These are phyloP conservation scores for Zeuzera pyrina DNA, from an alignment of 2,888 invertebrate species.

Conservation along the genomic window DNA sequence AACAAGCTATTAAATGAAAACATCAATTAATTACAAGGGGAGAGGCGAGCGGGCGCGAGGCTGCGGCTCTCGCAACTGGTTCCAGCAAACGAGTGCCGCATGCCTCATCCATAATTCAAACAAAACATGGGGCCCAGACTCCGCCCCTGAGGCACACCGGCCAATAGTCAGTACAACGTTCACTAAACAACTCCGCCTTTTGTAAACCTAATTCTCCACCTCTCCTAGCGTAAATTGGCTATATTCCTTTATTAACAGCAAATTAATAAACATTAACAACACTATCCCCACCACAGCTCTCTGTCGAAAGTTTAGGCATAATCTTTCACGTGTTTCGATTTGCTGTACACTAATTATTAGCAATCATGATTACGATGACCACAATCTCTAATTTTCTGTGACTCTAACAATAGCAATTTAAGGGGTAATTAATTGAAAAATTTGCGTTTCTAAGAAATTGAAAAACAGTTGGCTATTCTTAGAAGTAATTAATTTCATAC, in stretches of 20 bases:
- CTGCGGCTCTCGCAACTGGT: constrained; percentile 65
- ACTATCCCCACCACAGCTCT: constrained; percentile 34
- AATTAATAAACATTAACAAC: constrained; percentile 57
- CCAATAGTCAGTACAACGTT: constrained; percentile 58
- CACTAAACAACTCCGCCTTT: constrained; percentile 60
- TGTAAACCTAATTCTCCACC: constrained; percentile 55
- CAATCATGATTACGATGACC: constrained; percentile 45
- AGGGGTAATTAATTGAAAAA: constrained; percentile 50
- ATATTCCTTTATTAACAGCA: constrained; percentile 54
- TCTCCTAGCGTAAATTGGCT: constrained; percentile 56
- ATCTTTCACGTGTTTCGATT: constrained; percentile 49
- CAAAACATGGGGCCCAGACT: constrained; percentile 67
- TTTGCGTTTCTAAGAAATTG: constrained; percentile 31
- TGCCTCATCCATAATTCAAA: constrained; percentile 71
- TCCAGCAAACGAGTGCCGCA: constrained; percentile 50
- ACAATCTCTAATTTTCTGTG: constrained; percentile 31
- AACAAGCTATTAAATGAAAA: constrained; percentile 67
- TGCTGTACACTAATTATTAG: constrained; percentile 60
- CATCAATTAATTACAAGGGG: constrained; percentile 69
- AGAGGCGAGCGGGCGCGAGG: constrained; percentile 64
- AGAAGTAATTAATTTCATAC: constrained; percentile 28
- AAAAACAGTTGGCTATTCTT: constrained; percentile 30
- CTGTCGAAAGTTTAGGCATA: constrained; percentile 37
- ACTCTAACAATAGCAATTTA: constrained; percentile 30
- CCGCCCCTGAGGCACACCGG: constrained; percentile 64